phyloP scores from a whole-genome alignment of 1,140 invertebrate genomes.

The Brachionus plicatilis region DNA sequence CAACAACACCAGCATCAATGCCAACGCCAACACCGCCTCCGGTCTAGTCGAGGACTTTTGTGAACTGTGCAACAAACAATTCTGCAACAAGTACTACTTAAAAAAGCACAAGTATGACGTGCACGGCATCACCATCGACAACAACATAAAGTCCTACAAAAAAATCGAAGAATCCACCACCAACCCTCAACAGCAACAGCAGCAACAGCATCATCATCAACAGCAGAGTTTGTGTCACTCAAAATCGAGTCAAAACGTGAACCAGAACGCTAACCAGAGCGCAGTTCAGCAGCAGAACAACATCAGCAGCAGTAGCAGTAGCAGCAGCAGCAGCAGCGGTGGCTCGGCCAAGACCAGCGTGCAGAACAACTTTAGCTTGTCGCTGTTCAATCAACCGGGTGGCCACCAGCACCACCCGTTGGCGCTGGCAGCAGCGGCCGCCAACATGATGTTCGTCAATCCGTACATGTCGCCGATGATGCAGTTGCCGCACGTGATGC shows the following conservation, averaged over 20 bases:
- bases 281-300: not conserved
- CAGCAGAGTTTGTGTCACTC: too few relatives aligned
- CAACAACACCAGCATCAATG: too few relatives aligned
- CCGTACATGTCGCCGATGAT: slow-evolving; percentile 39
- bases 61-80: slow-evolving; percentile 40
- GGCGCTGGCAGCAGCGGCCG: slow-evolving; percentile 18
- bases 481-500: slow-evolving; percentile 19
- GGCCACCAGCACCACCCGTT: slow-evolving; percentile 2
- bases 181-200: not conserved
- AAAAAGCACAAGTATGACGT: slow-evolving; percentile 40
- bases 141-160: slow-evolving; percentile 38
- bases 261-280: too few relatives aligned
- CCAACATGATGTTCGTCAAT: slow-evolving; percentile 40
- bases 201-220: not conserved
- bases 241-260: not conserved
- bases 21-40: too few relatives aligned
- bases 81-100: slow-evolving; percentile 41
- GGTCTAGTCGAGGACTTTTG: slow-evolving; percentile 38
- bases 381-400: not conserved
- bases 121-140: slow-evolving; percentile 35
- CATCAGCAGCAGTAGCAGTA: too few relatives aligned
- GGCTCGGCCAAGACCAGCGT: not conserved
- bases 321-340: not conserved
- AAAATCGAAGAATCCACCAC: not conserved
- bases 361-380: not conserved